Evolutionary conservation across 2,888 invertebrate genomes (phyloP).

Genomic region (Ernsta delagoae): DNA sequence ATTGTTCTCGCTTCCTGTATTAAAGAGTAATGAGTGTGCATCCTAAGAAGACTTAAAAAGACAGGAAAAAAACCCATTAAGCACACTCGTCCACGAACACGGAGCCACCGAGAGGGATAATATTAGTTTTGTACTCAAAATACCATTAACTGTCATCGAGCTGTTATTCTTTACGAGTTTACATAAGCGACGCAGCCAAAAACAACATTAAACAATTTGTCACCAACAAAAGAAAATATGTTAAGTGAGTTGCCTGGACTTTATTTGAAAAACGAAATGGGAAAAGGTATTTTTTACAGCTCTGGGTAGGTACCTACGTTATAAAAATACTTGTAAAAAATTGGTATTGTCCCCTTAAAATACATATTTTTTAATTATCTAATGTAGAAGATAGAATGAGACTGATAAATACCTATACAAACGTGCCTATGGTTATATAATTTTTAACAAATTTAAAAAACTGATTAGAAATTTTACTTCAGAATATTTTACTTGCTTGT

Average conservation of each 20-base stretch:
- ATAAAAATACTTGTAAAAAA: too few relatives aligned
- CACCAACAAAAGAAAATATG: conserved; percentile 40
- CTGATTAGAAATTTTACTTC: too few relatives aligned
- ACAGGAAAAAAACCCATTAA: conserved; percentile 27
- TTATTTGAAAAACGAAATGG: neutral
- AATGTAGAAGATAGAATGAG: too few relatives aligned
- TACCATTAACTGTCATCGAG: conserved; percentile 45
- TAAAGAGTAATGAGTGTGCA: conserved; percentile 19
- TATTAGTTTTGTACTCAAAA: conserved; percentile 48
- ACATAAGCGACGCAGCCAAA: conserved; percentile 2
- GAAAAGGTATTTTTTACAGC: neutral
- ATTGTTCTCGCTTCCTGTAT: conserved; percentile 16
- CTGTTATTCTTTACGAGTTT: conserved; percentile 31
- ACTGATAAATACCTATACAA: too few relatives aligned
- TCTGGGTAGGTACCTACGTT: too few relatives aligned
- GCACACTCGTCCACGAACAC: conserved; percentile 37
- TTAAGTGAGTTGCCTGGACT: neutral
- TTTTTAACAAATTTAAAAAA: too few relatives aligned
- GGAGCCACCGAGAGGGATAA: conserved; percentile 44
- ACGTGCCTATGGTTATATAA: too few relatives aligned
- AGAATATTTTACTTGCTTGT: too few relatives aligned
- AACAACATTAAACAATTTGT: conserved; percentile 33
- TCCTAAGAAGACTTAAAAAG: conserved; percentile 23
- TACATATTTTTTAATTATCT: too few relatives aligned
- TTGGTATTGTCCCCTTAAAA: too few relatives aligned